These are phyloP conservation scores for Epizoanthus fatuus DNA, from an alignment of 92 coral and sea anemone genomes.

Conservation along the genomic window DNA sequence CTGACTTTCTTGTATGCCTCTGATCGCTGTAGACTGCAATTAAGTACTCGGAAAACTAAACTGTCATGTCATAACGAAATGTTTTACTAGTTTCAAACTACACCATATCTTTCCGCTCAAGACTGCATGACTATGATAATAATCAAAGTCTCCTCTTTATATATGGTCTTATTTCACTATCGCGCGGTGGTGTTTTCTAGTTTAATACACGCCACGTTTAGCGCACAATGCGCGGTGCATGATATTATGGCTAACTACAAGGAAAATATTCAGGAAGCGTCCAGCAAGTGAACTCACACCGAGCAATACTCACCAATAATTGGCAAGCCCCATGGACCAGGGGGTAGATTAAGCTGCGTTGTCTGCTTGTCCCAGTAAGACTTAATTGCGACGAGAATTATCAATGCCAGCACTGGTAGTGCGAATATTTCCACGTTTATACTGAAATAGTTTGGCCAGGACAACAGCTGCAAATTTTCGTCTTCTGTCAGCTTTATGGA, in stretches of 20 bases:
- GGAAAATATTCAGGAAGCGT: neutral
- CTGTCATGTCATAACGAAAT: neutral
- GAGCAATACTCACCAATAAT: neutral
- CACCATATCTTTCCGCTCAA: neutral
- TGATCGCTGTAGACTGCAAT: neutral
- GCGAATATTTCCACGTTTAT: neutral
- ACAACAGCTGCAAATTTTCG: neutral
- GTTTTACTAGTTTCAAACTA: neutral
- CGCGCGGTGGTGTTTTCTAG: too few relatives aligned
- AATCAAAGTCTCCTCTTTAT: too few relatives aligned
- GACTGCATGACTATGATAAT: too few relatives aligned
- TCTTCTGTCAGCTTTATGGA: neutral
- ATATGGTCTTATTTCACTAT: too few relatives aligned
- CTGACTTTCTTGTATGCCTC: neutral
- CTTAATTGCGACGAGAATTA: neutral
- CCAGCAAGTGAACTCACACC: neutral
- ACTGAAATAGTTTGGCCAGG: neutral
- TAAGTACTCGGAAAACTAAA: neutral
- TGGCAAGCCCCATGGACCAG: conserved; percentile 9
- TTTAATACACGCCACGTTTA: too few relatives aligned
- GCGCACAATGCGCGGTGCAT: neutral
- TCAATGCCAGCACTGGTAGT: neutral
- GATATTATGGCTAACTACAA: neutral
- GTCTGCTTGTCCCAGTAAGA: neutral
- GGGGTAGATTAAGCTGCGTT: neutral